Conservation (phyloP, 2,113 vertebrate genomes). For the Oreocharis arfaki region DNA sequence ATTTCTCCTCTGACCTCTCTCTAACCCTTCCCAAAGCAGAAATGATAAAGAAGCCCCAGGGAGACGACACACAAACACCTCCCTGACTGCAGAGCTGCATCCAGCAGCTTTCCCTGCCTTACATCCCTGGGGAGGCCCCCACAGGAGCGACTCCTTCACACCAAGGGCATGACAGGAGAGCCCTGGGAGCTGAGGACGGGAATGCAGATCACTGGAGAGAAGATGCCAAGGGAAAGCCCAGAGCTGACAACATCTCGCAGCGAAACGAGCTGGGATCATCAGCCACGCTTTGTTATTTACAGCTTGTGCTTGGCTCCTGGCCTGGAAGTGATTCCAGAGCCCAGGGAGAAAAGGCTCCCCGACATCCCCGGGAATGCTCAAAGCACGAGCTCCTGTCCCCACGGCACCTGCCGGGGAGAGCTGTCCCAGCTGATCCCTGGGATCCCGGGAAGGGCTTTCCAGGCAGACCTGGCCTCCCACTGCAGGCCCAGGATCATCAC, state of each 20-base stretch:
- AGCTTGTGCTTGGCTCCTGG: not conserved
- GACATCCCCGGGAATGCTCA: not conserved
- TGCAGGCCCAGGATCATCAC: too few relatives aligned
- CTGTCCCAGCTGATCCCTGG: not conserved
- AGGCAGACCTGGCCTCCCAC: not conserved
- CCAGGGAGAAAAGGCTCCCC: not conserved
- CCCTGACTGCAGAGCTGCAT: not conserved
- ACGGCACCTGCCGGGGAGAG: not conserved
- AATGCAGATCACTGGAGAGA: not conserved
- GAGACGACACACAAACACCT: not conserved
- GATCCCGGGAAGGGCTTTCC: not conserved
- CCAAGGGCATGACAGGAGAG: not conserved
- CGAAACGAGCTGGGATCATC: not conserved
- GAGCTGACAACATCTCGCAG: not conserved
- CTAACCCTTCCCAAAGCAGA: not conserved
- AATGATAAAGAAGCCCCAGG: not conserved
- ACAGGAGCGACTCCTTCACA: not conserved
- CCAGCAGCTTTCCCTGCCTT: not conserved
- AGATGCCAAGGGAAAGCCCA: not conserved
- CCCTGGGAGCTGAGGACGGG: not conserved
- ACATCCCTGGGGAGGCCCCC: not conserved
- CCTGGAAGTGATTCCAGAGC: not conserved
- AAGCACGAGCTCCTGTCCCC: not conserved
- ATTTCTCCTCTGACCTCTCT: not conserved
- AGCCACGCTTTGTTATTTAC: not conserved